Conservation (phyloP, 2,797 vertebrate genomes). For the Danio choprae region DNA sequence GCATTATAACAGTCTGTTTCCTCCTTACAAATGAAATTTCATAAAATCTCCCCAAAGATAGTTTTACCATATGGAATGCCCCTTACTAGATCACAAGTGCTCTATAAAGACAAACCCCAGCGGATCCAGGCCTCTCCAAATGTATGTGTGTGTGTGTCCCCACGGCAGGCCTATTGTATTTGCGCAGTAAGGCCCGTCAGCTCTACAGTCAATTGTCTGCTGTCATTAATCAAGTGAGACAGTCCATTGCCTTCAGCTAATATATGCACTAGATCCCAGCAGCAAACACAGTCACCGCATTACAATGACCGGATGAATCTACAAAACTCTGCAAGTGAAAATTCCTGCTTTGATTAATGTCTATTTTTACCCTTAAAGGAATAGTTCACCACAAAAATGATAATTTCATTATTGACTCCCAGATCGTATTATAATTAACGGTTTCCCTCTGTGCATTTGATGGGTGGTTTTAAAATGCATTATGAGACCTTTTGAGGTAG, state of each 20-base stretch:
- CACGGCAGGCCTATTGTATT: slow-evolving; percentile 64
- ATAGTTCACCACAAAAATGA: not conserved
- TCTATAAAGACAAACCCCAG: slow-evolving; percentile 39
- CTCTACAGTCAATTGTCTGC: slow-evolving; percentile 66
- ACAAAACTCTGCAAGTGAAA: slow-evolving; percentile 5
- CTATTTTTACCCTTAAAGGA: not conserved
- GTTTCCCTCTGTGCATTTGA: too few relatives aligned
- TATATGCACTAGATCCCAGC: slow-evolving; percentile 62
- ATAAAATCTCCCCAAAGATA: slow-evolving; percentile 32
- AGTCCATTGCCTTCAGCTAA: slow-evolving; percentile 64
- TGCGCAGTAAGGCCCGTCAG: slow-evolving; percentile 60
- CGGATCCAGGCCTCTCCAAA: slow-evolving; percentile 13
- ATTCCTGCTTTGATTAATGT: not conserved
- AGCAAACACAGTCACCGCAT: slow-evolving; percentile 57
- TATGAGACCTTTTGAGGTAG: too few relatives aligned
- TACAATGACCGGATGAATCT: slow-evolving; percentile 18
- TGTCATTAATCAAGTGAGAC: slow-evolving; percentile 73
- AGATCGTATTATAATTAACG: too few relatives aligned
- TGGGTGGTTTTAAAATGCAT: too few relatives aligned
- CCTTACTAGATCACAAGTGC: slow-evolving; percentile 32
- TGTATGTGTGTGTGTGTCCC: slow-evolving; percentile 26
- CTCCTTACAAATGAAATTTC: slow-evolving; percentile 39
- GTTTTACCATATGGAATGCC: slow-evolving; percentile 39
- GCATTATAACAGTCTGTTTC: slow-evolving; percentile 41
- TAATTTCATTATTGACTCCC: not conserved